phyloP scores from a whole-genome alignment of 2,113 vertebrate species.

The Halcyon senegalensis region DNA sequence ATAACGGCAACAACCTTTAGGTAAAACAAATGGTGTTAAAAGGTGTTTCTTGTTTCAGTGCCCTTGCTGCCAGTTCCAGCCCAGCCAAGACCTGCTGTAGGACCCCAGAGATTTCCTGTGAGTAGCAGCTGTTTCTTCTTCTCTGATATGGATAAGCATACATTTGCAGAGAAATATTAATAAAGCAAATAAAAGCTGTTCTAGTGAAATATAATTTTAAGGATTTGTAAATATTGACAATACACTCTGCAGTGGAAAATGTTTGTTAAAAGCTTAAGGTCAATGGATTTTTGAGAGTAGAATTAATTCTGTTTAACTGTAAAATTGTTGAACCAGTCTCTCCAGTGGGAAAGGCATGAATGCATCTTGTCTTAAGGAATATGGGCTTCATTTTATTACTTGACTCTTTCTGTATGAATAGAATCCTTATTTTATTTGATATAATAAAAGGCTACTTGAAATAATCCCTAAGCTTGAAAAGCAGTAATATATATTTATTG shows the following conservation, averaged over 20 bases:
- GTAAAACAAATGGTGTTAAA: slow-evolving; percentile 54
- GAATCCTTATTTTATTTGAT: slow-evolving; percentile 57
- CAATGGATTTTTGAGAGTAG: slow-evolving; percentile 78
- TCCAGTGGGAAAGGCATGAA: slow-evolving; percentile 53
- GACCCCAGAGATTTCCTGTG: slow-evolving; percentile 97
- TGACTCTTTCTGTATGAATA: slow-evolving; percentile 38
- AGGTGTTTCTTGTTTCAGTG: slow-evolving; percentile 84
- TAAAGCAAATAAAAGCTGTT: slow-evolving; percentile 79
- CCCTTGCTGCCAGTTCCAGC: slow-evolving; percentile 93
- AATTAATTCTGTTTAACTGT: slow-evolving; percentile 81
- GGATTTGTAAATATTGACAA: slow-evolving; percentile 86
- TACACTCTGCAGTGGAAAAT: slow-evolving; percentile 82
- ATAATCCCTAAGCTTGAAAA: slow-evolving; percentile 41
- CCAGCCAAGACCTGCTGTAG: slow-evolving; percentile 93
- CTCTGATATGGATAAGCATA: slow-evolving; percentile 74
- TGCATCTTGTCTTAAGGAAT: slow-evolving; percentile 53
- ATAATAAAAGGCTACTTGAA: slow-evolving; percentile 36
- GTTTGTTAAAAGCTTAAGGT: slow-evolving; percentile 86
- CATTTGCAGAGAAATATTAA: slow-evolving; percentile 81
- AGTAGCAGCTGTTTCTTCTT: slow-evolving; percentile 87
- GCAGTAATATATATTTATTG: background rate
- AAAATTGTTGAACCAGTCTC: slow-evolving; percentile 74
- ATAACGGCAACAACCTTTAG: background rate
- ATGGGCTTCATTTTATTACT: slow-evolving; percentile 58
- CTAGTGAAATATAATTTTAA: slow-evolving; percentile 80